A percentile compares a stretch with the other conserved stretches of the same genome.
Evolutionary conservation across 2,888 invertebrate genomes (phyloP).

Genomic region (Congeria kusceri): DNA sequence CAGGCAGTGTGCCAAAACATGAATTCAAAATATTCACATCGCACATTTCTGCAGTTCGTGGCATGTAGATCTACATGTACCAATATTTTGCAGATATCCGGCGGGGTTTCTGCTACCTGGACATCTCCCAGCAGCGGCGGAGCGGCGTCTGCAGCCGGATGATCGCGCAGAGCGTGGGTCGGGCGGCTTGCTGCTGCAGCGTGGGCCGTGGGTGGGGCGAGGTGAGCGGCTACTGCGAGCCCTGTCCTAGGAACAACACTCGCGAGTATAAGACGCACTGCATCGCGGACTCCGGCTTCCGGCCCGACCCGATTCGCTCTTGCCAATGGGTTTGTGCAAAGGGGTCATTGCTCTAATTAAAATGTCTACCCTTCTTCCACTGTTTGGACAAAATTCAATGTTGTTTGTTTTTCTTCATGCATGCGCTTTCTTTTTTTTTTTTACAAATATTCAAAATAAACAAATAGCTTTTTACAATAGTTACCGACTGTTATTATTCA

Average conservation of each 20-base stretch:
- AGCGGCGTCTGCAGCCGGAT: conserved; percentile 87
- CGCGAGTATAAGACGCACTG: conserved; percentile 91
- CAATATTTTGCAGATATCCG: conserved; percentile 90
- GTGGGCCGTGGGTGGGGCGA: conserved; percentile 93
- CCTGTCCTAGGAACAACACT: conserved; percentile 88
- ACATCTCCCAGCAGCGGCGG: conserved; percentile 80
- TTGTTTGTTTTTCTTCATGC: too few species aligned
- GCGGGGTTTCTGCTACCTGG: conserved; percentile 90
- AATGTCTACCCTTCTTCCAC: too few species aligned
- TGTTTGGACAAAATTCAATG: too few species aligned
- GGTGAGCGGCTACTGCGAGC: conserved; percentile 88
- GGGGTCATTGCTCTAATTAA: too few species aligned
- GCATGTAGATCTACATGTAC: too few species aligned
- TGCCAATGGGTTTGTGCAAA: conserved; percentile 81
- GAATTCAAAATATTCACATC: too few species aligned
- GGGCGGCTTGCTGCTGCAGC: conserved; percentile 92
- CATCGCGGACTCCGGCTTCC: conserved; percentile 93
- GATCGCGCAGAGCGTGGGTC: conserved; percentile 91
- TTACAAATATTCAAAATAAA: too few species aligned
- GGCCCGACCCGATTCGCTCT: conserved; percentile 90
- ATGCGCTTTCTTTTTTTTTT: too few species aligned
- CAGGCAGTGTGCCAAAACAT: too few species aligned
- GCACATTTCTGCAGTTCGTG: too few species aligned
- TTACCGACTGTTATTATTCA: too few species aligned
- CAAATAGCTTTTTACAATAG: too few species aligned